Percentiles rank a stretch among this genome's conserved stretches.
Conservation (phyloP, 2,113 vertebrate genomes). For the Phalacrocorax carbo region DNA sequence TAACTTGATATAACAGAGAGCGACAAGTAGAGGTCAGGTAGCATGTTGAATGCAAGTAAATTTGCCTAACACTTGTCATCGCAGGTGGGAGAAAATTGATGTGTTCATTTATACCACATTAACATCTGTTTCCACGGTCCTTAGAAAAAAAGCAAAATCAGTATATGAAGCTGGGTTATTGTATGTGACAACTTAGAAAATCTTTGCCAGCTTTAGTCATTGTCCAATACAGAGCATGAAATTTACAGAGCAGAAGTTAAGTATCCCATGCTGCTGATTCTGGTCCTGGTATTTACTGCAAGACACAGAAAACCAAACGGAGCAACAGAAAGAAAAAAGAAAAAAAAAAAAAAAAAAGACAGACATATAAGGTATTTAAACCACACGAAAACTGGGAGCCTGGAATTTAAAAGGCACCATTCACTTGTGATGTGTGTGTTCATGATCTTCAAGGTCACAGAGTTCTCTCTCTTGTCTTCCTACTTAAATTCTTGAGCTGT, state of each 20-base stretch:
- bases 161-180: conserved; percentile 43
- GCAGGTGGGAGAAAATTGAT: conserved; percentile 58
- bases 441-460: not conserved
- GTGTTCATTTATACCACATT: conserved; percentile 66
- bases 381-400: not conserved
- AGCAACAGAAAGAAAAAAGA: not conserved
- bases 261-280: not conserved
- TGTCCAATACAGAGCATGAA: conserved; percentile 30
- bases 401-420: not conserved
- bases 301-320: not conserved
- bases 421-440: not conserved
- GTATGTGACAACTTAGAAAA: conserved; percentile 66
- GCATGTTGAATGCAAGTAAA: not conserved
- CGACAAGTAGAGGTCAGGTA: conserved; percentile 57
- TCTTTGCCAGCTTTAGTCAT: conserved; percentile 68
- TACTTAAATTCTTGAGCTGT: not conserved
- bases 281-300: not conserved
- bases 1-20: conserved; percentile 48
- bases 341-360: not conserved
- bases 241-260: conserved; percentile 32
- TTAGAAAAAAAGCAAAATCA: conserved; percentile 13
- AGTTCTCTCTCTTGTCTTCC: not conserved
- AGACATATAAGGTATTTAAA: not conserved
- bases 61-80: conserved; percentile 58
- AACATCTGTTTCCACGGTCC: conserved; percentile 60